phyloP scores from a whole-genome alignment of 2,113 vertebrate genomes.

The Megaceryle maxima region DNA sequence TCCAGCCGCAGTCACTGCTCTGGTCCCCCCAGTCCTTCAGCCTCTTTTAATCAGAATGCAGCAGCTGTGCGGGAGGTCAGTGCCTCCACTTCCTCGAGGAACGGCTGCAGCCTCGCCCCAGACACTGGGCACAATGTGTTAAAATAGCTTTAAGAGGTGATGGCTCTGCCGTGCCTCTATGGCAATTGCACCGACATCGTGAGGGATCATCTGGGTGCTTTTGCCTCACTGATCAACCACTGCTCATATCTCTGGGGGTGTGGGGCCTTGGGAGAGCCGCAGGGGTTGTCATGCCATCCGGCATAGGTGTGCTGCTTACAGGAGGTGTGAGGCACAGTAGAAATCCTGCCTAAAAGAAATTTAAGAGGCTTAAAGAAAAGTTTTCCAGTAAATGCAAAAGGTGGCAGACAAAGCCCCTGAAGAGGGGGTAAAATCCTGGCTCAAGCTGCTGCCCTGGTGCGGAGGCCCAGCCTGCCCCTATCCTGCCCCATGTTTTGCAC shows the following conservation, averaged over 20 bases:
- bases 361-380: not conserved
- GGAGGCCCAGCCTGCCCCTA: not conserved
- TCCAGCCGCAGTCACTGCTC: not conserved
- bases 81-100: not conserved
- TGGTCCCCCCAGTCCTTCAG: not conserved
- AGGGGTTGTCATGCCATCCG: accelerated
- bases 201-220: not conserved
- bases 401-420: not conserved
- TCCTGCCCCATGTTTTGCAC: not conserved
- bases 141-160: not conserved
- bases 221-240: not conserved
- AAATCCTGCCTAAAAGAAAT: not conserved
- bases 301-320: not conserved
- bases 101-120: not conserved
- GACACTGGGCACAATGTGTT: not conserved
- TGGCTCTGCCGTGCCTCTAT: accelerated
- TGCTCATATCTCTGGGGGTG: accelerated
- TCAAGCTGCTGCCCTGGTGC: accelerated
- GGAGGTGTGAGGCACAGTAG: not conserved
- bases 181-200: accelerated
- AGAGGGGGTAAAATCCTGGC: not conserved
- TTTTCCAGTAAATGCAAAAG: not conserved
- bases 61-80: not conserved
- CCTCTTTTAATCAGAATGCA: not conserved
- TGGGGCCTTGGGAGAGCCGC: accelerated